These are phyloP conservation scores for Tetramorium parvispinum DNA, from an alignment of 1,140 invertebrate genomes.

Conservation along the genomic window DNA sequence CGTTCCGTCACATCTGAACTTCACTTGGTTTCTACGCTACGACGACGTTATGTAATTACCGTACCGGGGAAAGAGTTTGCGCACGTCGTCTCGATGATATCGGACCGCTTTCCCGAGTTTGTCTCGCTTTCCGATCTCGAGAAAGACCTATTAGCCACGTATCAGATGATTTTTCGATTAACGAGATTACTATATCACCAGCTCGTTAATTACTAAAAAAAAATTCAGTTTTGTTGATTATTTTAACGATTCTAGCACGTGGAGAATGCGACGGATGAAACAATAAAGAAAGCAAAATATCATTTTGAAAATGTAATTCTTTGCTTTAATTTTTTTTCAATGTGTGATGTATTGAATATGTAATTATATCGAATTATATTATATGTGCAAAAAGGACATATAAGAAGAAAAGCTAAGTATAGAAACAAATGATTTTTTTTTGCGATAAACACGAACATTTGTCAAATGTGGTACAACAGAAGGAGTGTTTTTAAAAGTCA, in stretches of 20 bases:
- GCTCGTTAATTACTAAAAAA: not conserved
- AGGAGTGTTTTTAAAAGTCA: slow-evolving; percentile 20
- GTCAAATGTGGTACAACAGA: not conserved
- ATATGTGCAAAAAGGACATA: not conserved
- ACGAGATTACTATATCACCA: not conserved
- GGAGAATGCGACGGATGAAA: not conserved
- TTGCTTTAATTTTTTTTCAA: not conserved
- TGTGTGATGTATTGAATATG: not conserved
- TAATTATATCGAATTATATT: not conserved
- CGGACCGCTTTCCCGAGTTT: not conserved
- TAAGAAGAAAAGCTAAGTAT: not conserved
- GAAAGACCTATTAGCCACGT: not conserved
- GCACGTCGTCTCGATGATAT: not conserved
- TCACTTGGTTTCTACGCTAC: slow-evolving; percentile 60
- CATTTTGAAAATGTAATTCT: not conserved
- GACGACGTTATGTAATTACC: slow-evolving; percentile 70
- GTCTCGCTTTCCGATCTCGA: slow-evolving; percentile 35
- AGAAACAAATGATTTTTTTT: not conserved
- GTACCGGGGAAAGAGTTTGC: slow-evolving; percentile 1
- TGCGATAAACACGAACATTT: not conserved
- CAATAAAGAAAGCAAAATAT: not conserved
- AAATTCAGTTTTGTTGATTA: not conserved
- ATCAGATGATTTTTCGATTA: not conserved
- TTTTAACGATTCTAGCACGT: not conserved
- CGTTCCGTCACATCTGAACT: slow-evolving; percentile 43